These are phyloP conservation scores for Peromyscus maniculatus DNA, from an alignment of 2,113 vertebrate species.

Conservation along the genomic window DNA sequence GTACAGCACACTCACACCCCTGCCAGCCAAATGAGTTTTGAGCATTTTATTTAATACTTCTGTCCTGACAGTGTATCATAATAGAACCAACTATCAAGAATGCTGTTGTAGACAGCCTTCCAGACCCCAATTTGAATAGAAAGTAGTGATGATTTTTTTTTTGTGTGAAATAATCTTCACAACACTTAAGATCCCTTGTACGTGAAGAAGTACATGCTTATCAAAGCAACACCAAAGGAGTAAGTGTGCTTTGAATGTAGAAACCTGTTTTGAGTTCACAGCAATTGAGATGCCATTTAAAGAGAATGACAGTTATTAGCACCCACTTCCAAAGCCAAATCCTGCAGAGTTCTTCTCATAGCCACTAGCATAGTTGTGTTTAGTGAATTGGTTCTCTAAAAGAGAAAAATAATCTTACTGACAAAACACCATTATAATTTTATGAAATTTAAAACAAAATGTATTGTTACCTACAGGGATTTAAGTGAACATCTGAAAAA, in stretches of 20 bases:
- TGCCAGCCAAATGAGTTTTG: slow-evolving; percentile 51
- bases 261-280: slow-evolving; percentile 54
- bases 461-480: background rate
- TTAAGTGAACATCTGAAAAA: background rate
- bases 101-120: slow-evolving; percentile 81
- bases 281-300: slow-evolving; percentile 64
- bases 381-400: slow-evolving; percentile 53
- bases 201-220: slow-evolving; percentile 74
- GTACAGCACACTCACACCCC: background rate
- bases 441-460: slow-evolving; percentile 39
- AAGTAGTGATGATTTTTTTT: slow-evolving; percentile 81
- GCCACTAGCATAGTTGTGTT: background rate
- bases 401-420: slow-evolving; percentile 22
- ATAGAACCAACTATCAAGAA: slow-evolving; percentile 87
- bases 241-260: slow-evolving; percentile 56
- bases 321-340: background rate
- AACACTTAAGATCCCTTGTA: slow-evolving; percentile 77
- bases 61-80: slow-evolving; percentile 84
- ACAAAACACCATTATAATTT: background rate
- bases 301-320: slow-evolving; percentile 56
- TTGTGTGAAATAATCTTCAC: slow-evolving; percentile 77
- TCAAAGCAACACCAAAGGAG: slow-evolving; percentile 61
- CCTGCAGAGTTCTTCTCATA: slow-evolving; percentile 19
- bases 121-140: slow-evolving; percentile 86
- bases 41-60: slow-evolving; percentile 82